phyloP scores from a whole-genome alignment of 2,113 vertebrate genomes.

The Gorsachius goisagi region DNA sequence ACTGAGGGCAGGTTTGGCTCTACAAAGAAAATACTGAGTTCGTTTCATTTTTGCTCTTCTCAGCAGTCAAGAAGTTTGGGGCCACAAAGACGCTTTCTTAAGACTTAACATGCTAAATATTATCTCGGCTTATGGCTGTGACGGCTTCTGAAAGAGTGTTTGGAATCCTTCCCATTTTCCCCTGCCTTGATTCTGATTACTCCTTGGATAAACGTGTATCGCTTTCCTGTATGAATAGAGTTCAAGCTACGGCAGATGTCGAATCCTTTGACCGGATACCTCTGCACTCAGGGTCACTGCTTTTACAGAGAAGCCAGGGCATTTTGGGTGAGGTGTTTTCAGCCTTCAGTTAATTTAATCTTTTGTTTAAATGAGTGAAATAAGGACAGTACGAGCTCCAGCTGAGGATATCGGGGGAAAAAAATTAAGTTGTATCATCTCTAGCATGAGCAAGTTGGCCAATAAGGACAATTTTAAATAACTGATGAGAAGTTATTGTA shows the following conservation, averaged over 20 bases:
- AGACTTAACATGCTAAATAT: background rate
- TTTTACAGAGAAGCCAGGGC: background rate
- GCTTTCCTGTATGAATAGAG: accelerated
- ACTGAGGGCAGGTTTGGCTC: background rate
- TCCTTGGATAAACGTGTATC: background rate
- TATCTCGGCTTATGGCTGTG: background rate
- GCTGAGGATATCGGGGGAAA: background rate
- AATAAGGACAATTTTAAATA: background rate
- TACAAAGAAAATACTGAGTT: background rate
- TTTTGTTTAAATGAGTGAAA: background rate
- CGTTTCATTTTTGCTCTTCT: background rate
- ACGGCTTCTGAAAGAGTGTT: background rate
- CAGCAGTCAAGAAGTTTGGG: background rate
- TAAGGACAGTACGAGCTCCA: background rate
- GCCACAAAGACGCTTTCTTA: background rate
- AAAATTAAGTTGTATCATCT: accelerated
- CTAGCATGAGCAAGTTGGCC: background rate
- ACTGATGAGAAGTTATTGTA: background rate
- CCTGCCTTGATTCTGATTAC: background rate
- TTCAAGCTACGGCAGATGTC: background rate
- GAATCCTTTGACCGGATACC: background rate
- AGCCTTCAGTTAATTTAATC: background rate
- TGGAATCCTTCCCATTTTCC: background rate
- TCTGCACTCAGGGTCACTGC: background rate
- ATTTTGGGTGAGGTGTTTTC: background rate